A percentile compares a stretch with the other conserved stretches of the same genome.
These are phyloP conservation scores for Sebastes cheni DNA, from an alignment of 2,797 vertebrate species.

Conservation along the genomic window DNA sequence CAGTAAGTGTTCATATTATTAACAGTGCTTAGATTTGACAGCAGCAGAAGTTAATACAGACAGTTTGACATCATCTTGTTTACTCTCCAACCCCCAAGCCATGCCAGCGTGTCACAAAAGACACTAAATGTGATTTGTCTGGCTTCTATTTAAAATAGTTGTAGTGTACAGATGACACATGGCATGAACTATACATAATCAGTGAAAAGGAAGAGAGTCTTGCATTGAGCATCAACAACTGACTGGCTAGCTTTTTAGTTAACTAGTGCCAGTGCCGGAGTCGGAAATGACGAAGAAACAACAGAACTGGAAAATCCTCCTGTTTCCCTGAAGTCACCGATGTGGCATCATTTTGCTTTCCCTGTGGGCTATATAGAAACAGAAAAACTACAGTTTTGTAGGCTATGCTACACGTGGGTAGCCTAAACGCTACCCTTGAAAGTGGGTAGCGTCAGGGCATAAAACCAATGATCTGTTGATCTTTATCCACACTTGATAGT, in stretches of 20 bases:
- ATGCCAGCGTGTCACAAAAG: neutral
- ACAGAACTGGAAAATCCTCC: neutral
- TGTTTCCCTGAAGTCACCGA: neutral
- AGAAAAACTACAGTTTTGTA: neutral
- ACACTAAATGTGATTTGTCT: neutral
- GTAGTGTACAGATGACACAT: neutral
- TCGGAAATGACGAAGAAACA: neutral
- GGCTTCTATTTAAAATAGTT: neutral
- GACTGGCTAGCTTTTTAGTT: neutral
- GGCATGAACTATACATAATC: neutral
- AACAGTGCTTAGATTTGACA: neutral
- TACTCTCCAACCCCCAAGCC: neutral
- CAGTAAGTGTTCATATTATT: conserved; percentile 79
- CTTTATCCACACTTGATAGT: neutral
- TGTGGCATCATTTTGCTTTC: neutral
- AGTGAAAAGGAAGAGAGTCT: neutral
- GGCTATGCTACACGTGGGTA: too few species aligned
- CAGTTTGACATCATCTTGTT: neutral
- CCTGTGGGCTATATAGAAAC: neutral
- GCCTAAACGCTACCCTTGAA: neutral
- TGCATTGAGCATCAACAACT: neutral
- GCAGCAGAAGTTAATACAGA: neutral
- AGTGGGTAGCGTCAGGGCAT: neutral
- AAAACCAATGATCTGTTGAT: neutral
- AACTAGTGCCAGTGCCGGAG: neutral